Evolutionary conservation across 2,888 invertebrate genomes (phyloP), one percentile per base, ranked within the genome.

Genomic region (Alsophila aescularia): DNA sequence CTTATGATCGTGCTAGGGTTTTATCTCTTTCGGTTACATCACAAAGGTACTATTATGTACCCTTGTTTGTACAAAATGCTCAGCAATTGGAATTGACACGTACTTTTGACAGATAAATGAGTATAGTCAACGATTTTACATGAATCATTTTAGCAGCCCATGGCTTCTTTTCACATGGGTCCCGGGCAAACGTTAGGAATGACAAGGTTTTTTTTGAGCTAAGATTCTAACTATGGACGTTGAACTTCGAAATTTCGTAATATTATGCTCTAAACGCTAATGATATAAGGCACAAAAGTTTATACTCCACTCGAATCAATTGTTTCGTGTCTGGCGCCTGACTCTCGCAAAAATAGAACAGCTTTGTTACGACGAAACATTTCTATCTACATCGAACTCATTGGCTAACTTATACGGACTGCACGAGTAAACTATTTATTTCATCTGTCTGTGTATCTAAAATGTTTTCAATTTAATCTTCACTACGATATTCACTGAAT

Each of bases 261-360:
- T 61, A 62, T 67, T 62, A 68, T 68, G 64, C 64, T 62, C 65
- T 44, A 48, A 59, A 59, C 64, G 66, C 62, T 66, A 69, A 63
- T 62, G 66, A 68, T 63, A 61, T 62, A 66, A 68, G 66, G 43
- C 67, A 73, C 62, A 44, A 67, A 74, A 73, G 62, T 70, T 68
- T 66, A 24, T 24, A 70, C 64, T 64, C 66, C 44, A 72, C 64
- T 64, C 66, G 42, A 72, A 71, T 73, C 69, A 62, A 62, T 64
- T 67, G 71, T 72, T 72, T 64, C 69, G 74, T 73, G 68, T 70
- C 62, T 52, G 60, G 56, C 67, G 69, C 70, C 60, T 63, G 64
- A 69, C 61, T 72, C 66, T 63, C 64, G 58, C 64, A 63, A 69
- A 71, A 77, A 79, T 69, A 72, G 67, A 73, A 72, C 69, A 76